Base-by-base conservation (phyloP, 2,113 vertebrate species). In the Platysternon megacephalum region DNA sequence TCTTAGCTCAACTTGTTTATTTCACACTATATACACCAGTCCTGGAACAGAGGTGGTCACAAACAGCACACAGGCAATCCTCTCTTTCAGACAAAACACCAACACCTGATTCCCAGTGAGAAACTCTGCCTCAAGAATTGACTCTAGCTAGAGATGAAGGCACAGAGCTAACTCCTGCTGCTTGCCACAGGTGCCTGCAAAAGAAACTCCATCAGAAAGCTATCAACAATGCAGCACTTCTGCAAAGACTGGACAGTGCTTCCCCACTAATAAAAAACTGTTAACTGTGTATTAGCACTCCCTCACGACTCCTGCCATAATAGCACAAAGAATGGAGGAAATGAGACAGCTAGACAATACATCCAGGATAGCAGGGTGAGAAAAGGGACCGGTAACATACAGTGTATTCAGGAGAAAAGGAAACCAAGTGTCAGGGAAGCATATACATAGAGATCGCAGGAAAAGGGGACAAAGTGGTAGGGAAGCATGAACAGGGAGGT, bases 241-340 rank as follows among this genome's bases (percentile, higher is more conserved):
- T 3, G 2, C 39, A 2, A 72, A 44, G 52, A 81, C 65, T 4
- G 76, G 35, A 49, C 87, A 8, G 52, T 0, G 39, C 87, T 6
- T 93, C 91, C 9, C 0, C 0, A 52, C 61, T 1, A n/a, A 22
- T n/a, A 9, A 94, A 88, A 94, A 93, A 68, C 35, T 68, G 58
- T 96, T 24, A 55, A 6, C 44, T 96, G 91, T 95, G 94, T 92
- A 96, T 96, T 1, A 97, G 97, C 97, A 94, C 97, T 96, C 96
- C 79, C 96, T 97, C 95, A 93, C 95, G 97, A 95, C 91, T 95
- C 79, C 80, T 0, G 88, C 65, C 35, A 35, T 17, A 68, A n/a
- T 7, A 68, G 39, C 10, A 39, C 91, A 9, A 0, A 5, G 61
- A 72, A 61, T 91, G 4, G 26, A 11, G 65, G 24, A 82, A n/a